Percentiles rank a stretch among this genome's conserved stretches.
These are phyloP conservation scores for Carapus acus DNA, from an alignment of 2,797 vertebrate species.

Conservation along the genomic window DNA sequence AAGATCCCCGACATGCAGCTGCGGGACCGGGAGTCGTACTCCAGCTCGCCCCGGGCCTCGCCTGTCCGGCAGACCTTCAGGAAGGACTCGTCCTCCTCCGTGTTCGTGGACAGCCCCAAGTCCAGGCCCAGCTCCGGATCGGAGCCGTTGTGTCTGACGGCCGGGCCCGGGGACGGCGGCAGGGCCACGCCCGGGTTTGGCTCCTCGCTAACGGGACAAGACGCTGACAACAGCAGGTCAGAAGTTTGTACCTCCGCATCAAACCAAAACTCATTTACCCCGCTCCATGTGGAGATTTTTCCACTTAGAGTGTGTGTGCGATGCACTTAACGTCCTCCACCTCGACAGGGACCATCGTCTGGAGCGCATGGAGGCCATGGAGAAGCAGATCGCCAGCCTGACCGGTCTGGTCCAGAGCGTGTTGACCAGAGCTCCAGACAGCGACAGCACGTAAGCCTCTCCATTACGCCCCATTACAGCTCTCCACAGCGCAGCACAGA, in stretches of 20 bases:
- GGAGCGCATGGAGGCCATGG: slow-evolving; percentile 99
- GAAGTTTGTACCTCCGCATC: slow-evolving; percentile 19
- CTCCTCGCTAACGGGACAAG: slow-evolving; percentile 79
- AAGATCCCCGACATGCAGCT: slow-evolving; percentile 85
- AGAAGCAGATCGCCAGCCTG: slow-evolving; percentile 98
- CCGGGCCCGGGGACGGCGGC: slow-evolving; percentile 66
- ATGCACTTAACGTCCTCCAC: slow-evolving; percentile 1
- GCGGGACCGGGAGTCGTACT: slow-evolving; percentile 82
- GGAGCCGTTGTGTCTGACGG: slow-evolving; percentile 83
- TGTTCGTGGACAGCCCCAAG: slow-evolving; percentile 89
- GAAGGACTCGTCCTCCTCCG: slow-evolving; percentile 91
- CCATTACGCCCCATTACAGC: slow-evolving; percentile 42
- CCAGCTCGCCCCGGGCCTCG: slow-evolving; percentile 85
- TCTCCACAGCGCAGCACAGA: slow-evolving; percentile 31
- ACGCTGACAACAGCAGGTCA: slow-evolving; percentile 84
- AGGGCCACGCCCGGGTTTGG: slow-evolving; percentile 78
- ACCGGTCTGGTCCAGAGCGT: slow-evolving; percentile 96
- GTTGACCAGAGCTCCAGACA: slow-evolving; percentile 88
- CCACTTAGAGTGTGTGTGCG: slow-evolving; percentile 4
- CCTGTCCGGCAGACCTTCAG: slow-evolving; percentile 91
- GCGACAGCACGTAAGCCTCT: slow-evolving; percentile 82
- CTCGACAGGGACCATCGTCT: slow-evolving; percentile 67
- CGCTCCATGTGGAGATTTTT: too few species aligned
- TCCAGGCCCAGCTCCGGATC: slow-evolving; percentile 78
- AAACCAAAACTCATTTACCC: too few species aligned